Conservation (phyloP, 2,113 vertebrate species). For the Rhineura floridana region DNA sequence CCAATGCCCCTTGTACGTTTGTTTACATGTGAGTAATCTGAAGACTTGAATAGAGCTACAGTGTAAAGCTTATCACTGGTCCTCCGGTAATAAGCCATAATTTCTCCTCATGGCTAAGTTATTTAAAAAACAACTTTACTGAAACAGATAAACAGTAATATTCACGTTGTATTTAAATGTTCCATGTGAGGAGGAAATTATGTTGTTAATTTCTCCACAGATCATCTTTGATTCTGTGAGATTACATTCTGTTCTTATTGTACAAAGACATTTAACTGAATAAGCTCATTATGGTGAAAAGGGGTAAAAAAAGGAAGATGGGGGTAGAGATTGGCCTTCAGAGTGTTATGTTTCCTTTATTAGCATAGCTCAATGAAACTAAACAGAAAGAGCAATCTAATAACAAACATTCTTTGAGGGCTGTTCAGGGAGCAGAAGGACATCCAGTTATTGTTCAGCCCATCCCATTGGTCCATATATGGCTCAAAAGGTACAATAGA, state of each 20-base stretch:
- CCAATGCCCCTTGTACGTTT: background rate
- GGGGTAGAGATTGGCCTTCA: conserved; percentile 46
- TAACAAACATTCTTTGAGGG: conserved; percentile 84
- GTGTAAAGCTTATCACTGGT: background rate
- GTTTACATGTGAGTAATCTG: background rate
- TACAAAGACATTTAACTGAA: conserved; percentile 66
- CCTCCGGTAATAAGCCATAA: background rate
- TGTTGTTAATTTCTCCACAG: conserved; percentile 3
- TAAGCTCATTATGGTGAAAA: conserved; percentile 54
- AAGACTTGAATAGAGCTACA: background rate
- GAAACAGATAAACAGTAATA: background rate
- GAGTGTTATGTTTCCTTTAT: conserved; percentile 77
- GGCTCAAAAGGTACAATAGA: conserved; percentile 84
- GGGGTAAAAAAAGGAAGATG: conserved; percentile 33
- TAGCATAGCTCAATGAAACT: conserved; percentile 80
- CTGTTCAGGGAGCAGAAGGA: conserved; percentile 83
- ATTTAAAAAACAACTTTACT: background rate
- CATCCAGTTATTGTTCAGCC: conserved; percentile 85
- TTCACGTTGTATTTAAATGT: conserved; percentile 28
- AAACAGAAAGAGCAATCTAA: conserved; percentile 83
- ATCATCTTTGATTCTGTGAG: conserved; percentile 35
- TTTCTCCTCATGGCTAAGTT: too few relatives aligned
- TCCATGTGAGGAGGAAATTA: conserved; percentile 63
- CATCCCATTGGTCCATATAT: conserved; percentile 85
- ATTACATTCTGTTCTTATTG: conserved; percentile 56